Conservation (phyloP, 2,888 invertebrate species). For the Drosophila differens region DNA sequence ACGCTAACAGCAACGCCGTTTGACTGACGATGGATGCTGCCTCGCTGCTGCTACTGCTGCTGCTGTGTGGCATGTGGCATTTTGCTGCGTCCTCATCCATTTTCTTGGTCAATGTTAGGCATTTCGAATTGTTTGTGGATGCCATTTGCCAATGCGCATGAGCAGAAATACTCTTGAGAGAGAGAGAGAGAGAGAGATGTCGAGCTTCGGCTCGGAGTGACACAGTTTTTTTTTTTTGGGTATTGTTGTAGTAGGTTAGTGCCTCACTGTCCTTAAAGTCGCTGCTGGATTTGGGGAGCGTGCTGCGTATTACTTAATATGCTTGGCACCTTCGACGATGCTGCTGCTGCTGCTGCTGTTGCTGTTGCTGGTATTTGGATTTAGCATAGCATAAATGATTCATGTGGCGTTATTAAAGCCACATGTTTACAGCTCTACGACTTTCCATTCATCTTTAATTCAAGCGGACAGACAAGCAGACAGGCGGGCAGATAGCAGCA, state of each 20-base stretch:
- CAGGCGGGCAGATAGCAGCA: background rate
- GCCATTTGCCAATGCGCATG: constrained; percentile 43
- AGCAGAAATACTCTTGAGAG: constrained; percentile 1
- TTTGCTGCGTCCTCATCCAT: constrained; percentile 4
- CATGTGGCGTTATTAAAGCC: constrained; percentile 72
- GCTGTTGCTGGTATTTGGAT: constrained; percentile 44
- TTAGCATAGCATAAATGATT: constrained; percentile 75
- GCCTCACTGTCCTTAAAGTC: constrained; percentile 63
- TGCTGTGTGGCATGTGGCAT: constrained; percentile 15
- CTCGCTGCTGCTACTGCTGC: constrained; percentile 18
- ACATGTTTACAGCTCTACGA: constrained; percentile 55
- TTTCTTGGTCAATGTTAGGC: constrained; percentile 73
- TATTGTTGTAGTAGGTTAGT: constrained; percentile 81
- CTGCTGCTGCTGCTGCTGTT: constrained; percentile 1
- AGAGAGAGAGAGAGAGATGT: background rate
- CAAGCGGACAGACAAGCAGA: constrained; percentile 14
- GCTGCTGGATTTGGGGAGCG: constrained; percentile 21
- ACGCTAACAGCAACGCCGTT: constrained; percentile 77
- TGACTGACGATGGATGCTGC: constrained; percentile 72
- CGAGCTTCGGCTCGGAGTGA: constrained; percentile 12
- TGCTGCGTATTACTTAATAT: constrained; percentile 68
- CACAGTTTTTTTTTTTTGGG: constrained; percentile 24
- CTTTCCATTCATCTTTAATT: constrained; percentile 69
- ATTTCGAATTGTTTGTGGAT: constrained; percentile 75
- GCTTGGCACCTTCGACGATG: constrained; percentile 66